Evolutionary conservation across 2,797 vertebrate species (phyloP), one percentile per base, ranked within the genome.

Genomic region (Urosaurus nigricauda): DNA sequence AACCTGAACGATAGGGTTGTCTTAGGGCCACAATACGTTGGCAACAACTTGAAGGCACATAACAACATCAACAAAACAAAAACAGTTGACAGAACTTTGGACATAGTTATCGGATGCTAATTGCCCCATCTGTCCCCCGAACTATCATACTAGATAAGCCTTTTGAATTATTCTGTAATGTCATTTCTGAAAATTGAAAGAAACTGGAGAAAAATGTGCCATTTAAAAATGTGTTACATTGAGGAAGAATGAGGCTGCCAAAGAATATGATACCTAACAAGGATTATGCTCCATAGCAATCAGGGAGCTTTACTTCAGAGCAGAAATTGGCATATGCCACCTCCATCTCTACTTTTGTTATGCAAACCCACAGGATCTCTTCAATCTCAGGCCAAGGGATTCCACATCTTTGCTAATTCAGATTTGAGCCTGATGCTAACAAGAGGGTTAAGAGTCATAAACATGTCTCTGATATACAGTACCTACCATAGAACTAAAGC

Each of bases 101-200:
- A 92, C 89, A 89, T 88, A 85, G 90, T 95, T 95, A 95, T 95
- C 94, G 95, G 92, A 93, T 32, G 29, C 3, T 32, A 32, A 32
- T 12, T 4, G 13, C 65, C 3, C 65, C 29, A 32, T 11, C 11
- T 68, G 65, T 2, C 13, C 12, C 63, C 47, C 26, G 40, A 11
- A 81, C 26, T 53, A 80, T 32, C 2, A 37, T 80, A 58, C 6
- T 58, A 47, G 43, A 47, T 51, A 32, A 68, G 56, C 63, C 65
- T 26, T 68, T 68, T 68, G 29, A 68, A 68, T 40, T 80, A 51
- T 65, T 47, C 26, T 68, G 65, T 32, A 68, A 68, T 68, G 29
- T 32, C 35, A 63, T 63, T 16, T 29, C 43, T 13, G 51, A 19
- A 94, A 29, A 71, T 90, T 29, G 14, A 90, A 91, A 43, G 74